Percentiles rank a stretch among this genome's conserved stretches.
Evolutionary conservation across 2,113 vertebrate genomes (phyloP).

Genomic region (Ctenomys sociabilis): DNA sequence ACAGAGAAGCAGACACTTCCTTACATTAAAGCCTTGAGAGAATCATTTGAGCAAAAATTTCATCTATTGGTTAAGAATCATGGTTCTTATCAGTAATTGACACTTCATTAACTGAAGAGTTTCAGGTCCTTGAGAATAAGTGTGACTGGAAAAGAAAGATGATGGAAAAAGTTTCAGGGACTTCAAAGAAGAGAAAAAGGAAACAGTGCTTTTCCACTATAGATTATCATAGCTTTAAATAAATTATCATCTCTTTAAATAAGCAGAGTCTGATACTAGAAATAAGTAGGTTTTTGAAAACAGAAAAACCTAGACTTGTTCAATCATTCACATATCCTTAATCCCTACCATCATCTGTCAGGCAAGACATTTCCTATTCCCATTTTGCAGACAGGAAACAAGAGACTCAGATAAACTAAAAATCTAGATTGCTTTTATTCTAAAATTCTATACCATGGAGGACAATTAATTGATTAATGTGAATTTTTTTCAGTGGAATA

Average conservation of each 20-base stretch:
- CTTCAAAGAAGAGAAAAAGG: not conserved
- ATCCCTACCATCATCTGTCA: not conserved
- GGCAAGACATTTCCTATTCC: not conserved
- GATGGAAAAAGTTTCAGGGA: not conserved
- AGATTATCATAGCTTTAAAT: conserved; percentile 4
- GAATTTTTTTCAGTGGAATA: not conserved
- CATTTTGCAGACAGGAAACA: conserved; percentile 26
- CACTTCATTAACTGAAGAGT: not conserved
- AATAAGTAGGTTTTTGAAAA: not conserved
- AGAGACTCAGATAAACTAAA: not conserved
- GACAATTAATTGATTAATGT: not conserved
- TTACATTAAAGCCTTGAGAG: not conserved
- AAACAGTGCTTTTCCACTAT: not conserved
- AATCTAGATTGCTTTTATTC: not conserved
- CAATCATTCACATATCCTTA: not conserved
- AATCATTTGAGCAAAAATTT: conserved; percentile 10
- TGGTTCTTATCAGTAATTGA: not conserved
- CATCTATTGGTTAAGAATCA: conserved; percentile 1
- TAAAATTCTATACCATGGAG: not conserved
- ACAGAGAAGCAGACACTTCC: not conserved
- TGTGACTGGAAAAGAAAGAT: not conserved
- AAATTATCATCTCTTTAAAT: not conserved
- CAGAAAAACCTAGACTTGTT: conserved; percentile 14
- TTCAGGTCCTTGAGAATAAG: not conserved
- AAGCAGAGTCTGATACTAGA: not conserved